Percentiles rank a stretch among this genome's conserved stretches.
Conservation (phyloP, 2,113 vertebrate genomes). For the Mastomys natalensis region DNA sequence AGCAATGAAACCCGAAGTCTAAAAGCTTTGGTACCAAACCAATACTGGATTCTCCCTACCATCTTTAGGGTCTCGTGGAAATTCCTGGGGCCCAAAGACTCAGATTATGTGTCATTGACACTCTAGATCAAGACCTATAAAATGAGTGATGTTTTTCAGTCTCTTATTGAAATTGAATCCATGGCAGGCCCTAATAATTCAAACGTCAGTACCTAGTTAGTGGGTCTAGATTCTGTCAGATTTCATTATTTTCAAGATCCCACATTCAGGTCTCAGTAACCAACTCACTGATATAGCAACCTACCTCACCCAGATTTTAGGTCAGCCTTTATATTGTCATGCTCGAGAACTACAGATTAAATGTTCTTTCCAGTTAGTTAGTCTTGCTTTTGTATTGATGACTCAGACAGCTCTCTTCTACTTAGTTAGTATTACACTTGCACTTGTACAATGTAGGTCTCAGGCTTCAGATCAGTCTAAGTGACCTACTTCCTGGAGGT, state of each 20-base stretch:
- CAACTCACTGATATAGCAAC: neutral
- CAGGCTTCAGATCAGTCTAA: no score
- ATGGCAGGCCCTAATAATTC: fast-evolving
- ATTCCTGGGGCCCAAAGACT: no score
- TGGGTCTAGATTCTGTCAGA: neutral
- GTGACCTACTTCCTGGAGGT: no score
- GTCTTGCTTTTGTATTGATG: no score
- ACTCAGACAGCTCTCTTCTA: no score
- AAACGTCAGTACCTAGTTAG: neutral
- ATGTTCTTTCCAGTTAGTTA: no score
- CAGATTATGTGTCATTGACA: neutral
- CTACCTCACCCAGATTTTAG: neutral
- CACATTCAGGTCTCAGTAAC: neutral
- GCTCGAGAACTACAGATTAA: no score
- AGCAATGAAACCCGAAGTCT: neutral
- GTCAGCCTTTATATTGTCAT: neutral
- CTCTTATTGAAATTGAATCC: neutral
- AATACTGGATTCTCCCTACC: neutral
- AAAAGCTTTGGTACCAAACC: neutral
- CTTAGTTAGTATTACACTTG: no score
- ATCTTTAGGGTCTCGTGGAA: neutral
- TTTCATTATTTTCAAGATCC: neutral
- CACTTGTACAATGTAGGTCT: no score
- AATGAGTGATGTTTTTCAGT: neutral
- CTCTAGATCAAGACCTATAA: fast-evolving